Percentiles rank a stretch among this genome's conserved stretches.
phyloP scores from a whole-genome alignment of 35 echinoderm and acorn worm species.

The Nesometra sesokonis region DNA sequence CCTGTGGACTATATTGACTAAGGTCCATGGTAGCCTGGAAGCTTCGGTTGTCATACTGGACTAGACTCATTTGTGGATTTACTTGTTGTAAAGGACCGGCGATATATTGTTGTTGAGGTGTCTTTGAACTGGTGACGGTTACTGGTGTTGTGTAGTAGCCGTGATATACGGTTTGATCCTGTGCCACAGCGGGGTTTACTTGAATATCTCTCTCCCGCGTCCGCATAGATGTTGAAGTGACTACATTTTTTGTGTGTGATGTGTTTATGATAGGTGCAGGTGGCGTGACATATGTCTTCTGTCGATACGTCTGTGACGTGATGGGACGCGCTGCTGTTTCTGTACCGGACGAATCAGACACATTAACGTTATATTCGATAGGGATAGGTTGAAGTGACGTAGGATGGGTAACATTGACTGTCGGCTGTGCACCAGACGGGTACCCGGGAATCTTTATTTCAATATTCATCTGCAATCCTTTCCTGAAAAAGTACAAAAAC shows the following conservation, averaged over 20 bases:
- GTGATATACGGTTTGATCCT: background rate
- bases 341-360: background rate
- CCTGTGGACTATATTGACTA: conserved; percentile 74
- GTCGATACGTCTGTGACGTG: background rate
- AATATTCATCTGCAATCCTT: background rate
- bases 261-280: background rate
- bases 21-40: conserved; percentile 88
- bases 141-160: background rate
- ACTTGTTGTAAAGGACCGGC: background rate
- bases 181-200: background rate
- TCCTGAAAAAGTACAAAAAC: background rate
- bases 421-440: background rate
- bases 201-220: background rate
- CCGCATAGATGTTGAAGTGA: background rate
- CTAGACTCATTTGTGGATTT: conserved; percentile 56
- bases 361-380: background rate
- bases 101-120: background rate
- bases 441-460: background rate
- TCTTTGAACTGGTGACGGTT: background rate
- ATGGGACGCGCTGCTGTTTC: background rate
- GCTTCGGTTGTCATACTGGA: conserved; percentile 65
- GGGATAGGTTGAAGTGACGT: background rate
- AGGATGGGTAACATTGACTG: background rate
- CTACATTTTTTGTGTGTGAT: background rate
- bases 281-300: background rate